These are phyloP conservation scores for Belonocnema kinseyi DNA, from an alignment of 1,140 invertebrate species.

Conservation along the genomic window DNA sequence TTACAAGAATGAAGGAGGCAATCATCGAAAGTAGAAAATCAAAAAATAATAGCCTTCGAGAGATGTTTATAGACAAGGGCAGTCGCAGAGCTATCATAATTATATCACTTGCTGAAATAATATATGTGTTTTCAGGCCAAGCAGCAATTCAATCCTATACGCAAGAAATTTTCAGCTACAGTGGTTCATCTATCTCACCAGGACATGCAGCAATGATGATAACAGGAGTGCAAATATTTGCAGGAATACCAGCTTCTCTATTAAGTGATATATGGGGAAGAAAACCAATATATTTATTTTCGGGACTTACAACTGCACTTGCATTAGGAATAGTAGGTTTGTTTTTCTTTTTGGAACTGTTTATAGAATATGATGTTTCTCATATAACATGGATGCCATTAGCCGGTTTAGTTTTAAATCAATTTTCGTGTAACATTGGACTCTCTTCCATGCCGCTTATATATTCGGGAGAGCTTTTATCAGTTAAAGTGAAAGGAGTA, in stretches of 20 bases:
- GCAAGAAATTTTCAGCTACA: constrained; percentile 83
- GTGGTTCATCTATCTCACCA: constrained; percentile 76
- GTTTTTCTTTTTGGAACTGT: constrained; percentile 74
- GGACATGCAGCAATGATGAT: constrained; percentile 80
- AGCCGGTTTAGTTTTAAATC: constrained; percentile 48
- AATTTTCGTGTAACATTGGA: not conserved
- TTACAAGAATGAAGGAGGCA: constrained; percentile 78
- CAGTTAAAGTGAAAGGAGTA: not conserved
- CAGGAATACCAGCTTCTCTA: constrained; percentile 78
- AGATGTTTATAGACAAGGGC: constrained; percentile 77
- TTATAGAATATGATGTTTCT: constrained; percentile 54
- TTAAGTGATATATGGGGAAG: constrained; percentile 84
- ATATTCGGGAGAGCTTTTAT: not conserved
- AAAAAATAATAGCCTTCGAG: constrained; percentile 76
- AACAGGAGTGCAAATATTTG: constrained; percentile 81
- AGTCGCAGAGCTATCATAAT: constrained; percentile 83
- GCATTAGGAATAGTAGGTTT: constrained; percentile 75
- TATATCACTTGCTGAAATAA: constrained; percentile 80
- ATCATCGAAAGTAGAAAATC: constrained; percentile 75
- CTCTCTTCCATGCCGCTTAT: not conserved
- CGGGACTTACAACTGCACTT: constrained; percentile 76
- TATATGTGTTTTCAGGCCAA: constrained; percentile 86
- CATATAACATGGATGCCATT: constrained; percentile 66
- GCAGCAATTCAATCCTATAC: constrained; percentile 86
- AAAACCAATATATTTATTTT: constrained; percentile 81